phyloP scores from a whole-genome alignment of 2,797 vertebrate species.

The Rousettus madagascariensis region DNA sequence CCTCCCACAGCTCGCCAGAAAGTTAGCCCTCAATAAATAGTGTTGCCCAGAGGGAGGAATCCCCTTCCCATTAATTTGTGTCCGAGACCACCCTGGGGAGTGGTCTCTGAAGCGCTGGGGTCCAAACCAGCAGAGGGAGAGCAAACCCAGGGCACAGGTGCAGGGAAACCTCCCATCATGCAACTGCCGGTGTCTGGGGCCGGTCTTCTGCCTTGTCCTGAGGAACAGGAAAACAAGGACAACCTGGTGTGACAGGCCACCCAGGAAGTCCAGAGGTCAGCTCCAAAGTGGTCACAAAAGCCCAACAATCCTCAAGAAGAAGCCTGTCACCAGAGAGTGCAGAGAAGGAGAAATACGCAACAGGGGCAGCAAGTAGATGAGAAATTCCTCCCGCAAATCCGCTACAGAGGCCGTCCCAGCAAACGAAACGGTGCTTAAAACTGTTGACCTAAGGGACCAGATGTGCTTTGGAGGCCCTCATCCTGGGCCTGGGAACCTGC shows the following conservation, averaged over 20 bases:
- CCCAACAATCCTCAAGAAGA: neutral
- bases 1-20: neutral
- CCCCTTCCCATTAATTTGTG: neutral
- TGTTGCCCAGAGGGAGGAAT: neutral
- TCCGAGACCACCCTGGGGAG: neutral
- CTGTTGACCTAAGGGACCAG: slow-evolving; percentile 58
- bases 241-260: neutral
- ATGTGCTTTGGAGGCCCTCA: neutral
- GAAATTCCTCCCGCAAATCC: neutral
- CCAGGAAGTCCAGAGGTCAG: neutral
- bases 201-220: neutral
- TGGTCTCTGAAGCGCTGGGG: neutral
- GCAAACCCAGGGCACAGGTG: neutral
- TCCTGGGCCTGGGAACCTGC: slow-evolving; percentile 5
- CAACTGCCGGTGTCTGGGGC: neutral
- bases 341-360: neutral
- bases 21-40: neutral
- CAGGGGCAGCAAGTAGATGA: neutral
- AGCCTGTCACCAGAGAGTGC: neutral
- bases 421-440: neutral
- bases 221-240: neutral
- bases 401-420: fast-evolving
- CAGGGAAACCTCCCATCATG: fast-evolving
- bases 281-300: neutral
- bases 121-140: neutral